Evolutionary conservation across 2,888 invertebrate species (phyloP).

Genomic region (Oligia latruncula): DNA sequence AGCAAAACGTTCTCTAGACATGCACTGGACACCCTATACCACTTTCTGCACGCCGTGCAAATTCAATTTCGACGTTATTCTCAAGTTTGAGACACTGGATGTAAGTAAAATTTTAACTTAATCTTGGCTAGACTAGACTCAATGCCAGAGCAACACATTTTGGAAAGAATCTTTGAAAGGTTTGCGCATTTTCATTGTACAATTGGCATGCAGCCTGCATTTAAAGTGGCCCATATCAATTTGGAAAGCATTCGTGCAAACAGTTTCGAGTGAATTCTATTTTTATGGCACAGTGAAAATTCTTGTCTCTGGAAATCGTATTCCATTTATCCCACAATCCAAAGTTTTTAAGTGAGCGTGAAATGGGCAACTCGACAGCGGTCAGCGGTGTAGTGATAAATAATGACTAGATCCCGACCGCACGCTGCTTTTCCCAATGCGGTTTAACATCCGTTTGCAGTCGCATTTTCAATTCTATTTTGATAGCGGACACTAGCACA

Average conservation of each 20-base stretch:
- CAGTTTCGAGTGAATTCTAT: conserved; percentile 14
- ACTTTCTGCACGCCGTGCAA: conserved; percentile 96
- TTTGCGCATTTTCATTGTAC: conserved; percentile 14
- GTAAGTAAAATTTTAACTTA: conserved; percentile 81
- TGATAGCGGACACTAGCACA: conserved; percentile 6
- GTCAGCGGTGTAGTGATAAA: conserved; percentile 48
- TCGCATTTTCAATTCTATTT: conserved; percentile 43
- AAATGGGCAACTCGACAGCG: conserved; percentile 47
- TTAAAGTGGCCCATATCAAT: conserved; percentile 16
- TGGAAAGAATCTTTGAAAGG: neutral
- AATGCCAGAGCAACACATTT: neutral
- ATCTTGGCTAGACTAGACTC: conserved; percentile 17
- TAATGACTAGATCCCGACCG: conserved; percentile 48
- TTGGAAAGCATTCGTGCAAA: conserved; percentile 17
- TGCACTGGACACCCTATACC: conserved; percentile 96
- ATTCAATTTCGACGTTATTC: conserved; percentile 94
- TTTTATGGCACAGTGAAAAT: conserved; percentile 22
- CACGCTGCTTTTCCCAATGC: conserved; percentile 44
- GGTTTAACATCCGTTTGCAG: conserved; percentile 33
- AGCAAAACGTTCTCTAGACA: conserved; percentile 92
- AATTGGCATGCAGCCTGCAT: conserved; percentile 27
- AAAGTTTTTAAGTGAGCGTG: conserved; percentile 50
- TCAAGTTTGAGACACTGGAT: conserved; percentile 95
- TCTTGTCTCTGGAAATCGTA: conserved; percentile 10
- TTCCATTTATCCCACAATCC: conserved; percentile 30